phyloP scores from a whole-genome alignment of 1,140 invertebrate species.

The Amphibalanus amphitrite region DNA sequence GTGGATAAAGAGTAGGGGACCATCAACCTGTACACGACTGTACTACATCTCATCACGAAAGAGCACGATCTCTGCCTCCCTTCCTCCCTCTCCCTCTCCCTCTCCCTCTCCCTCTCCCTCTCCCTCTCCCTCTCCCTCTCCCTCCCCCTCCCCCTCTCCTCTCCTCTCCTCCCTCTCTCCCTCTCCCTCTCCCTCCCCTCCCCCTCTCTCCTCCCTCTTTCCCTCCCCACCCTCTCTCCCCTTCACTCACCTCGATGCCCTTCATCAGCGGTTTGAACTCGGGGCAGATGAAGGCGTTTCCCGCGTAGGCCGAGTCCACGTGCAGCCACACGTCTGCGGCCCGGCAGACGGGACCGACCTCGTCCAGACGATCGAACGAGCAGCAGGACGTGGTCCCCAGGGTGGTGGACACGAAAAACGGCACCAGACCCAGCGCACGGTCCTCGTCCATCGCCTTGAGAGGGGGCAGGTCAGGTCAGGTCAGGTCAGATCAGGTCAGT shows the following conservation, averaged over 20 bases:
- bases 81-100: too few species aligned
- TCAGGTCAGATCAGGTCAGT: not conserved
- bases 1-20: too few species aligned
- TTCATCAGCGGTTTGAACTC: slow-evolving; percentile 67
- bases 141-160: too few species aligned
- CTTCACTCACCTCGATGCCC: slow-evolving; percentile 41
- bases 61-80: too few species aligned
- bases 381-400: slow-evolving; percentile 90
- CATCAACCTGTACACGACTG: too few species aligned
- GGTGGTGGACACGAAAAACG: slow-evolving; percentile 89
- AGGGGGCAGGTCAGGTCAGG: not conserved
- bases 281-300: slow-evolving; percentile 83
- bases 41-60: too few species aligned
- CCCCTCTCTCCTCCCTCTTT: too few species aligned
- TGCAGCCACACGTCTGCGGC: slow-evolving; percentile 44
- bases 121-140: too few species aligned
- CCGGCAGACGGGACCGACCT: slow-evolving; percentile 73
- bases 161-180: too few species aligned
- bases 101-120: too few species aligned
- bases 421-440: slow-evolving; percentile 69
- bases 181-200: too few species aligned
- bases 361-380: slow-evolving; percentile 76
- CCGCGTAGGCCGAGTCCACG: slow-evolving; percentile 68
- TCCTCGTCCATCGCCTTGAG: slow-evolving; percentile 79
- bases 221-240: too few species aligned